phyloP scores from a whole-genome alignment of 2,797 vertebrate genomes.

The Tadarida brasiliensis region DNA sequence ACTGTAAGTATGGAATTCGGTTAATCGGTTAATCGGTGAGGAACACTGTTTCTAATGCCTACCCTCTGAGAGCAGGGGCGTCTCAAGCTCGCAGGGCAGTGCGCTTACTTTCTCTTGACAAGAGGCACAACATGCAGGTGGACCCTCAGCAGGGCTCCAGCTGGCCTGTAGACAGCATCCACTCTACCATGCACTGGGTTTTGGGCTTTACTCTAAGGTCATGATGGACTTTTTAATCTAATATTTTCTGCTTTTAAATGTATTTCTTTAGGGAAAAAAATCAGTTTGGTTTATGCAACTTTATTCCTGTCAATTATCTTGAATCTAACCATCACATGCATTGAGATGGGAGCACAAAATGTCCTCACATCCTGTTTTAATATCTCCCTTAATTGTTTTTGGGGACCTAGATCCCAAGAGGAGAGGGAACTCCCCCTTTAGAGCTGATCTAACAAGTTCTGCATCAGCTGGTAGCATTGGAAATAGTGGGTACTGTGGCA shows the following conservation, averaged over 20 bases:
- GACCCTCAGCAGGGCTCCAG: background rate
- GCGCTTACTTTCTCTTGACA: background rate
- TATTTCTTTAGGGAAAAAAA: slow-evolving; percentile 4
- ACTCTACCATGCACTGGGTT: background rate
- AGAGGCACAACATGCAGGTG: background rate
- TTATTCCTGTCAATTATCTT: background rate
- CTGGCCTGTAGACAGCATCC: background rate
- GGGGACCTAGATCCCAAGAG: background rate
- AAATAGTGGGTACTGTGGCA: background rate
- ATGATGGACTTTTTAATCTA: background rate
- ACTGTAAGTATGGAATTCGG: slow-evolving; percentile 2
- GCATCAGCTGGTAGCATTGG: background rate
- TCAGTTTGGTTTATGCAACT: slow-evolving; percentile 1
- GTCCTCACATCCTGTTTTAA: background rate
- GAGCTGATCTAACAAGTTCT: background rate
- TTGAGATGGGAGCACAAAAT: background rate
- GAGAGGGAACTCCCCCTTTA: background rate
- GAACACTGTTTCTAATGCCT: background rate
- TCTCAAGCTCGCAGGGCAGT: background rate
- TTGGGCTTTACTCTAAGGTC: background rate
- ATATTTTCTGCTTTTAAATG: slow-evolving; percentile 39
- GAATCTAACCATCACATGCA: background rate
- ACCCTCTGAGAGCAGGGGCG: background rate
- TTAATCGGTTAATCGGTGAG: background rate
- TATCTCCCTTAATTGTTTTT: background rate